Percentiles rank a stretch among this genome's conserved stretches.
phyloP scores from a whole-genome alignment of 2,113 vertebrate species.

The Nothobranchius furzeri region DNA sequence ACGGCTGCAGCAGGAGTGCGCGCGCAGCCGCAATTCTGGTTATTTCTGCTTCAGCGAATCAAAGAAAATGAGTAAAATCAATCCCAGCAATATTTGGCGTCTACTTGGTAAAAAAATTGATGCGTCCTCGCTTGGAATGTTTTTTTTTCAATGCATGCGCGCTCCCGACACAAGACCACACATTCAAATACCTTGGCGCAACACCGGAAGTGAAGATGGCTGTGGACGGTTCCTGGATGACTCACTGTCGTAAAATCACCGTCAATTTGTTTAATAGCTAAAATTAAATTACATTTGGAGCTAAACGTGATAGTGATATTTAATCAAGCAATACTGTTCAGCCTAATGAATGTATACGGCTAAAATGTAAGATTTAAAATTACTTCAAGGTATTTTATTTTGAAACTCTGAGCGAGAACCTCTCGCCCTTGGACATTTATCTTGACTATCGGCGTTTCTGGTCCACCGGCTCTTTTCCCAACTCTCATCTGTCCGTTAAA shows the following conservation, averaged over 20 bases:
- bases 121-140: too few relatives aligned
- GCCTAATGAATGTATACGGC: not conserved
- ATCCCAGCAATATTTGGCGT: too few relatives aligned
- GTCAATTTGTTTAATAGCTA: not conserved
- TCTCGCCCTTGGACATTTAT: not conserved
- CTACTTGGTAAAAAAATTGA: too few relatives aligned
- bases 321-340: not conserved
- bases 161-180: too few relatives aligned
- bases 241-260: not conserved
- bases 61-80: too few relatives aligned
- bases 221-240: not conserved
- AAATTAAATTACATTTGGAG: too few relatives aligned
- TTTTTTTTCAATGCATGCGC: too few relatives aligned
- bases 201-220: not conserved
- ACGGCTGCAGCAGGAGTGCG: too few relatives aligned
- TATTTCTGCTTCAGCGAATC: too few relatives aligned
- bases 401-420: constrained; percentile 2
- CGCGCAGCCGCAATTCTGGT: too few relatives aligned
- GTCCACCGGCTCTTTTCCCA: constrained; percentile 49
- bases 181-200: too few relatives aligned
- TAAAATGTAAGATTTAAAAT: not conserved
- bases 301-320: too few relatives aligned
- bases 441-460: not conserved
- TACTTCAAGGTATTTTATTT: constrained; percentile 44
- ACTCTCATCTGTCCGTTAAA: not conserved